Base-by-base conservation (phyloP, 30 jellyfish, hydroid and myxozoan genomes). In the Hydractinia echinata region DNA sequence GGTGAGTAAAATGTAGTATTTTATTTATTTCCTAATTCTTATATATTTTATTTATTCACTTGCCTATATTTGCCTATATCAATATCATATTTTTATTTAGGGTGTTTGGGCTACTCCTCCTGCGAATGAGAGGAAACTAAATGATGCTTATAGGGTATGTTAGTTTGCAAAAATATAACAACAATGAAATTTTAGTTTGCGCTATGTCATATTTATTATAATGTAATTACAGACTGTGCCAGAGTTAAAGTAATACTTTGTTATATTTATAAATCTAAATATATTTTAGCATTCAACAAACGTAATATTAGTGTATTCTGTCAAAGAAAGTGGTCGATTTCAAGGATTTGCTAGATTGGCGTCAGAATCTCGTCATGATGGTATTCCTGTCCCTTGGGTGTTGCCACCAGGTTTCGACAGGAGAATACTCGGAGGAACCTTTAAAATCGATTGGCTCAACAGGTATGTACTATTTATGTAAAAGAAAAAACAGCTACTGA, bases 51-150 rank as follows among this genome's bases (percentile, higher is more conserved):
- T 30, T 30, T 30, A 30, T 30, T 30, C 1, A 30, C 44, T 30
- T 30, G 44, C 44, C 44, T 30, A 30, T 30, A 30, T 30, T 30
- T 30, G 44, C 44, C 44, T 30, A 2, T 30, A 30, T 30, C 44
- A 30, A 2, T 30, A 30, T 30, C 44, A 30, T 30, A 30, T 76
- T 52, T 52, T 51, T 61, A 61, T 86, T 6, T 83, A 95, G 99
- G 96, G 96, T 30, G 99, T 95, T 4, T 95, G 99, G 99, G 83
- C 97, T n/a, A 95, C 99, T 16, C 99, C 99, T 3, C 97, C 99
- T 51, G 99, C 99, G 4, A 95, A 95, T 77, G 99, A 95, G 83
- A 64, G 97, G 20, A 89, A 89, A 67, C 79, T 95, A 61, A 89
- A 95, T 73, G 96, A 89, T 76, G 99, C 99, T 6, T 95, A 67